Base-by-base conservation (phyloP, 2,888 invertebrate species). In the Parascotia fuliginaria region DNA sequence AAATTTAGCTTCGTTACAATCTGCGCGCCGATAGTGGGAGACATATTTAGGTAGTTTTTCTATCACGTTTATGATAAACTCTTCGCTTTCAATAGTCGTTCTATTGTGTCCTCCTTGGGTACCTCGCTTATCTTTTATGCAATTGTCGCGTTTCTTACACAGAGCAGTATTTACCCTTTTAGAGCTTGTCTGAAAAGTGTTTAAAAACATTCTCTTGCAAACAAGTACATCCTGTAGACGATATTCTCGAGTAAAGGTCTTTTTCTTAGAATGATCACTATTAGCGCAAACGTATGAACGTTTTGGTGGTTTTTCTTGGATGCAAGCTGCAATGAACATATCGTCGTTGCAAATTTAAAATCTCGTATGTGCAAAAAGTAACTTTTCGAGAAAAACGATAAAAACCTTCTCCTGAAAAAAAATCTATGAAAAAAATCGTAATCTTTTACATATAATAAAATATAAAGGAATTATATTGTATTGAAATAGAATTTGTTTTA, bases 191-290 rank as follows among this genome's bases (percentile, higher is more conserved):
- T 47, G 57, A 24, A 53, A 40, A 13, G 48, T 48, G 31, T 53
- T 49, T 3, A 50, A 16, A 54, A 47, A 54, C 49, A 54, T 47
- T 15, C 43, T 28, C 42, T 16, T 41, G 34, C 50, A 48, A 39
- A 54, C 51, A 37, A 36, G 40, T 46, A 41, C 43, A 41, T 38
- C 43, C 22, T 55, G 40, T 44, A 50, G 41, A 41, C 37, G 41
- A 43, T 47, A 50, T 47, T 50, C 36, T 22, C 47, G 55, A 28
- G 48, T 37, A 24, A 33, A 50, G 36, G 45, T 27, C 42, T 55
- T 46, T 45, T 50, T 55, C 45, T 46, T 55, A 40, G 32, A 49
- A 49, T 36, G 32, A 28, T 42, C 31, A 38, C 16, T 27, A 12
- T 34, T 32, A 32, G 42, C 42, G 38, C 42, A 33, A 42, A 42